phyloP scores from a whole-genome alignment of 2,888 invertebrate species.

The Harpagoxenus sublaevis region DNA sequence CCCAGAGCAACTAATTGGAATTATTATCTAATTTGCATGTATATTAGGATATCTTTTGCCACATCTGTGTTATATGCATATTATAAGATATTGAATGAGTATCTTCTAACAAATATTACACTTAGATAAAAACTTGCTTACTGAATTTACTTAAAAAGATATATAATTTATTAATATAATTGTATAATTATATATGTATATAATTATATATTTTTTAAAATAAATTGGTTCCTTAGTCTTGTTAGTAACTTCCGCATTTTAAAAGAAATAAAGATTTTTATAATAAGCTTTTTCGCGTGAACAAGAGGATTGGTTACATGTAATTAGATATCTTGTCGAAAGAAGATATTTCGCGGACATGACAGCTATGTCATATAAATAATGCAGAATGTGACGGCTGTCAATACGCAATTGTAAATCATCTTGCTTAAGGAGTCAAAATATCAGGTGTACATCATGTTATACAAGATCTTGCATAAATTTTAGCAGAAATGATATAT shows the following conservation, averaged over 20 bases:
- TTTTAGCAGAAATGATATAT: background rate
- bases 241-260: background rate
- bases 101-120: background rate
- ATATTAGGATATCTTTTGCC: background rate
- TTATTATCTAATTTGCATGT: conserved; percentile 19
- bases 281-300: background rate
- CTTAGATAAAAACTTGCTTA: background rate
- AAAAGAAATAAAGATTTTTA: background rate
- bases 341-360: background rate
- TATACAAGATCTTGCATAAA: background rate
- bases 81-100: background rate
- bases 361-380: conserved; percentile 23
- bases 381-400: background rate
- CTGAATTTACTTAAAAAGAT: background rate
- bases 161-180: conserved; percentile 9
- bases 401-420: background rate
- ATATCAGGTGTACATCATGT: background rate
- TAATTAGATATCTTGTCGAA: conserved; percentile 18
- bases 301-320: background rate
- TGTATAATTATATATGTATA: background rate
- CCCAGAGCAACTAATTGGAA: background rate
- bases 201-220: conserved; percentile 35
- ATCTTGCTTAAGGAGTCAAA: background rate
- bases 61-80: background rate
- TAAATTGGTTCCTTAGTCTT: background rate